A percentile compares a stretch with the other conserved stretches of the same genome.
Conservation (phyloP, 2,113 vertebrate genomes). For the Petrocephalus zakoni region DNA sequence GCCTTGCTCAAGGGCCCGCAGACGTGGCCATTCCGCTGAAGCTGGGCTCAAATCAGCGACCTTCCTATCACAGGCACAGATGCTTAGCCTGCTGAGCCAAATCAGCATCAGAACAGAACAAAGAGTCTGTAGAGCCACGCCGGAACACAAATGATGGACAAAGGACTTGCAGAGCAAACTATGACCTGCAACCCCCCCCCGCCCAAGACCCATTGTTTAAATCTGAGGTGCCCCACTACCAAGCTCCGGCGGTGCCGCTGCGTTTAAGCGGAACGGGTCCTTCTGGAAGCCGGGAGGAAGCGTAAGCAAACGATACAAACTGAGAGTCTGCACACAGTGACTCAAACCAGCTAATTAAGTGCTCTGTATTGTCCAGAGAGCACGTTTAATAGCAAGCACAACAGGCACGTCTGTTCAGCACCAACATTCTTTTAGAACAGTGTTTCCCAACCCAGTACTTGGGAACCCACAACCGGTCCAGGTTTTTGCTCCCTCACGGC, state of each 20-base stretch:
- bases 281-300: neutral
- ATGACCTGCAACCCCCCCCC: neutral
- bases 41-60: neutral
- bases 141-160: neutral
- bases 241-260: neutral
- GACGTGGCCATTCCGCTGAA: neutral
- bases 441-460: neutral
- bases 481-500: neutral
- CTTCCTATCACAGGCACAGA: neutral
- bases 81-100: neutral
- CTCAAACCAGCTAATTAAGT: neutral
- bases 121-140: neutral
- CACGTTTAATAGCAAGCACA: neutral
- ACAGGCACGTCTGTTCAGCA: neutral
- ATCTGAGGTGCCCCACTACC: neutral
- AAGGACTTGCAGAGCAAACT: neutral
- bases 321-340: neutral
- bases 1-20: neutral
- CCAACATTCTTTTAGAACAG: neutral
- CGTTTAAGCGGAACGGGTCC: neutral
- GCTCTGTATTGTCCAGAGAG: neutral
- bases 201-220: neutral
- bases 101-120: neutral
- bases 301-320: neutral
- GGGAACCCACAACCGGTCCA: neutral